Evolutionary conservation across 2,888 invertebrate species (phyloP), one percentile per base, ranked within the genome.

Genomic region (Cheilosia urbana): DNA sequence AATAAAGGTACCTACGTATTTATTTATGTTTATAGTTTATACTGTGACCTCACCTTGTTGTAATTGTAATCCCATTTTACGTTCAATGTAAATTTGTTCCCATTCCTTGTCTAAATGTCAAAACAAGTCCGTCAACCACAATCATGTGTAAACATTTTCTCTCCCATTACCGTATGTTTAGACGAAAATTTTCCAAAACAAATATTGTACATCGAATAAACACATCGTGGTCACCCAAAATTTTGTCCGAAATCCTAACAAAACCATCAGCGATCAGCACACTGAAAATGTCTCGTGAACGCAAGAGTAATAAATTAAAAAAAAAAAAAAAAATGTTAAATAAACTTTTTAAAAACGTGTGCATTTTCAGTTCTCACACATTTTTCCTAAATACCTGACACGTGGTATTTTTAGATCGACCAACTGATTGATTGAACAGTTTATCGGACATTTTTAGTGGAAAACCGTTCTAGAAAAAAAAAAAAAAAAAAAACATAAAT

Each of bases 331-430:
- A 13, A n/a, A 42, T 11, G 6, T 17, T 11, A 34, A 47, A 47
- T 47, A 62, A 45, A 9, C 19, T 40, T 58, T 4, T 7, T 7
- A 24, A 24, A 47, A 47, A 19, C 47, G 47, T 62, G 62, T 21
- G 24, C 42, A 60, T 13, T 24, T 24, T 24, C 24, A 24, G 24
- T 24, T n/a, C 15, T 24, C 27, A 45, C n/a, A 27, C 40, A 42
- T 27, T 17, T 45, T 63, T 63, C 15, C 13, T 13, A 47, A 49
- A 63, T 30, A 47, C 62, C 62, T 62, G 62, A 19, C 49, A 37
- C 21, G 19, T 51, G 21, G 15, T 65, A 65, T 65, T 65, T 65
- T 51, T 65, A 65, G 65, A 51, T 24, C 37, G 37, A 49, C 19
- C 34, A 30, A 21, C 30, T 17, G 15, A 34, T 21, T 63, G 47